phyloP scores from a whole-genome alignment of 2,797 vertebrate genomes.

The Spizella passerina region DNA sequence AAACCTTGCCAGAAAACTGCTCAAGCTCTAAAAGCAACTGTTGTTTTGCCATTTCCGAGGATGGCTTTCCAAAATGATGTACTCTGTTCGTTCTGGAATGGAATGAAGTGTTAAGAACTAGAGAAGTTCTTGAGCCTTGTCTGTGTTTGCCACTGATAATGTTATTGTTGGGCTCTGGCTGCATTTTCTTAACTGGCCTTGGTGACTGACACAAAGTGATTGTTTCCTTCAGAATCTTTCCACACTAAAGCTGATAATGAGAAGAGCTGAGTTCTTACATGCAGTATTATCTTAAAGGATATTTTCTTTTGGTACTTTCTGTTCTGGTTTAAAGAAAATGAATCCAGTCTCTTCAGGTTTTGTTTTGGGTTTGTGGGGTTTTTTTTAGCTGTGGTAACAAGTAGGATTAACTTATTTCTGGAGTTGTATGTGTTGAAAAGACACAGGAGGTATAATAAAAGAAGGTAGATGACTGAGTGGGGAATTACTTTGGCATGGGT shows the following conservation, averaged over 20 bases:
- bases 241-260: not conserved
- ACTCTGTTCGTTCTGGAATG: rapidly evolving
- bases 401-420: not conserved
- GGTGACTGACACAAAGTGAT: not conserved
- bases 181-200: not conserved
- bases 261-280: not conserved
- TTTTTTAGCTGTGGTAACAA: not conserved
- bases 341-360: not conserved
- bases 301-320: not conserved
- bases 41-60: not conserved
- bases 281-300: not conserved
- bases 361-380: rapidly evolving
- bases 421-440: not conserved
- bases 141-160: not conserved
- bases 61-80: not conserved
- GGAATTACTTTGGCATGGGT: not conserved
- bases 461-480: not conserved
- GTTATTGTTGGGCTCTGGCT: not conserved
- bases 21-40: not conserved
- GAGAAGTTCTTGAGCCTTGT: not conserved
- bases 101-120: not conserved
- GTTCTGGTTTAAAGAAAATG: not conserved
- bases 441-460: not conserved
- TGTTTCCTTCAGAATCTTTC: not conserved
- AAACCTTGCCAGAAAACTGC: not conserved